Base-by-base conservation (phyloP, 2,113 vertebrate genomes). In the Clupea harengus region DNA sequence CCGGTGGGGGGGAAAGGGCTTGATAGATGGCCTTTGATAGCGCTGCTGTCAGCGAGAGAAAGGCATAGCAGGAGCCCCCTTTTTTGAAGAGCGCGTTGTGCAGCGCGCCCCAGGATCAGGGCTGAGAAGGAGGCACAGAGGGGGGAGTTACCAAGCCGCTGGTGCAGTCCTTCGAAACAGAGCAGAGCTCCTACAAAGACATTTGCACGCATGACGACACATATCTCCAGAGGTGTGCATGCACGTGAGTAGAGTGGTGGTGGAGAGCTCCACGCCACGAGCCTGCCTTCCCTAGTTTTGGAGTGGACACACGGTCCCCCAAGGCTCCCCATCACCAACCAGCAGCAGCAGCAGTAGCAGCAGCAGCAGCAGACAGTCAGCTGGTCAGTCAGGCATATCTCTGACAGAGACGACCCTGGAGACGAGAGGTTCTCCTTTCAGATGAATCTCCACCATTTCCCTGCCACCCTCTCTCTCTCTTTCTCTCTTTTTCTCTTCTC, bases 371-470 rank as follows among this genome's bases (percentile, higher is more conserved):
- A 64, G 22, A 72, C 64, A 72, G 64, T 72, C n/a, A 10, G 22
- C 64, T 72, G 64, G 64, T 3, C 64, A 72, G 64, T 72, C n/a
- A 72, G 64, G 64, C 64, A 72, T 72, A 67, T 72, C 64, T 72
- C 64, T 13, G 64, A 32, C 64, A 72, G 64, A 72, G 25, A 28
- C 25, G 64, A 25, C 64, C 64, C n/a, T 10, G 25, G 22, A 72
- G 64, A 72, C 28, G 22, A 32, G 64, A 67, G 64, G 64, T 32
- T 13, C 25, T 28, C n/a, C 11, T 72, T 32, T 72, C 25, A 72
- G 11, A 32, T 0, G 25, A 72, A 72, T 25, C 25, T 1, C 25
- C 64, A 72, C 25, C n/a, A 28, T 72, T 72, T 25, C 64, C 32
- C n/a, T 72, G n/a, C n/a, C 8, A 64, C 22, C 22, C 18, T 64